phyloP scores from a whole-genome alignment of 2,797 vertebrate genomes.

The Danio choprae region DNA sequence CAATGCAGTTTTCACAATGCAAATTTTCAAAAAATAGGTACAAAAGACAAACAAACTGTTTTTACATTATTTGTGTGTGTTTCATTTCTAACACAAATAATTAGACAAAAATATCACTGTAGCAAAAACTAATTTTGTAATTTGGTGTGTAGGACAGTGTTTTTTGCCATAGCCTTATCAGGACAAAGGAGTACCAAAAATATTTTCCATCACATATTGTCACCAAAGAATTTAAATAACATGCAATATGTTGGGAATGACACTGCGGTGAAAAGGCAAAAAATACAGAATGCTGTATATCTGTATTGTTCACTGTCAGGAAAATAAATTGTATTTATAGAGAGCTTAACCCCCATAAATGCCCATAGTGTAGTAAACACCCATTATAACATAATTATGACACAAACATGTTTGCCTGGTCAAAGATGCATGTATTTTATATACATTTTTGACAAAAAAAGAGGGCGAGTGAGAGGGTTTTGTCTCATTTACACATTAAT shows the following conservation, averaged over 20 bases:
- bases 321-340: background rate
- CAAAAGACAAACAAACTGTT: too few relatives aligned
- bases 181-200: too few relatives aligned
- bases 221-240: too few relatives aligned
- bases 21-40: too few relatives aligned
- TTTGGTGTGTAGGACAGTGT: background rate
- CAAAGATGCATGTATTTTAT: constrained; percentile 16
- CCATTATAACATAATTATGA: background rate
- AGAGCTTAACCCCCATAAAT: background rate
- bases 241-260: too few relatives aligned
- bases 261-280: background rate
- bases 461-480: background rate
- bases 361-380: background rate
- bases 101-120: background rate
- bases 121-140: background rate
- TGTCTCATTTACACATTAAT: constrained; percentile 80
- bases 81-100: too few relatives aligned
- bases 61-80: too few relatives aligned
- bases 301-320: background rate
- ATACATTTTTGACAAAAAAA: background rate
- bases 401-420: constrained; percentile 6
- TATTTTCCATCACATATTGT: too few relatives aligned
- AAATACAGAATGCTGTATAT: background rate
- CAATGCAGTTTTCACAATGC: too few relatives aligned
- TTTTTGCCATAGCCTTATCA: too few relatives aligned